Base-by-base conservation (phyloP, 2,797 vertebrate species). In the Cuniculus paca region DNA sequence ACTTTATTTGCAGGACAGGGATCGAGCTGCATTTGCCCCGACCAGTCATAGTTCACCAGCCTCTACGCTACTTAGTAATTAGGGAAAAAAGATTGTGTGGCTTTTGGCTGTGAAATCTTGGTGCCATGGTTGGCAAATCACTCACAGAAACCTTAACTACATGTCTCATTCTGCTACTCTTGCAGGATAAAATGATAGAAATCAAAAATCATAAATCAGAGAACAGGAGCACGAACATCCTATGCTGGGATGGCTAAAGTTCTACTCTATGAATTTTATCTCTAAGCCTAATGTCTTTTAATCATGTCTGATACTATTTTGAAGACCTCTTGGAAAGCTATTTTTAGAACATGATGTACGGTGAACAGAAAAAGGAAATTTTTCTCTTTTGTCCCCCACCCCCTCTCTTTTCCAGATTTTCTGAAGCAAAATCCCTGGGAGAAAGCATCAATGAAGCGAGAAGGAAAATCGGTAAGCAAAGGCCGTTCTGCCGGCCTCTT, bases 381-480 rank as follows among this genome's bases (percentile, higher is more conserved):
- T 72, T 95, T 17, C 63, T 83, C 80, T 24, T 87, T 78, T n/a
- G 95, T 84, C 6, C 90, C 96, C 70, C 83, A 17, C 52, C 72
- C 5, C 26, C 8, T 17, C 88, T 96, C 60, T 84, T 31, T n/a
- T 77, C 87, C 98, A 99, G 99, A 98, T 99, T 98, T 98, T 96
- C 98, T 70, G 99, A 99, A 98, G 99, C 99, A 96, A 99, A 99
- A 98, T 96, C 98, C 80, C 98, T 99, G 63, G 99, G 99, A 89
- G 98, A 99, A 97, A 98, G 99, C 93, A 97, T 99, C 95, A 99
- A 99, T 82, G 98, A 98, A 97, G 96, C 98, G 78, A 99, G 98
- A 98, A 98, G 97, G 96, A 98, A 98, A 98, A 99, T 99, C 98
- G 99, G 99, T 99, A 98, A 99, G 99, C 99, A 94, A 7, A 88